A percentile compares a stretch with the other conserved stretches of the same genome.
These are phyloP conservation scores for Drosophila nigricruria DNA, from an alignment of 2,888 invertebrate genomes.

Conservation along the genomic window DNA sequence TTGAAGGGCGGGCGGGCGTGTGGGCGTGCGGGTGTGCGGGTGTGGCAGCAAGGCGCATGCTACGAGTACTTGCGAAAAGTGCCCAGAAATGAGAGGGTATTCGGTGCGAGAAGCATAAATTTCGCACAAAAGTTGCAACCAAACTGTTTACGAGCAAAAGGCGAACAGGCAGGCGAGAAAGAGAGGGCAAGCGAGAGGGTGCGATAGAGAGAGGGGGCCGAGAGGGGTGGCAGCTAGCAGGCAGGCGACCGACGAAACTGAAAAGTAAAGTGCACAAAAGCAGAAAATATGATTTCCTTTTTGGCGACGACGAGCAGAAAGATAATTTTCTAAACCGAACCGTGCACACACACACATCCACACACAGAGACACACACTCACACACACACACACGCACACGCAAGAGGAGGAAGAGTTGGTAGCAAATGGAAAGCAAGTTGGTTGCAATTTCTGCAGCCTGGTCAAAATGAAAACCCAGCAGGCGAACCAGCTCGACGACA, in stretches of 20 bases:
- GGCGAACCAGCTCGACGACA: constrained; percentile 48
- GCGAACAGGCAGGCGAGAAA: constrained; percentile 3
- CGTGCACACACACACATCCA: constrained; percentile 27
- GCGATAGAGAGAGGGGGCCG: neutral
- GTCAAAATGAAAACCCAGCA: constrained; percentile 66
- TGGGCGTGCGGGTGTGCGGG: constrained; percentile 17
- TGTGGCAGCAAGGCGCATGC: constrained; percentile 54
- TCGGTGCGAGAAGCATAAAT: constrained; percentile 76
- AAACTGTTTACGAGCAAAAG: constrained; percentile 77
- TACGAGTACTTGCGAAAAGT: constrained; percentile 72
- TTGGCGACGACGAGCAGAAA: constrained; percentile 82
- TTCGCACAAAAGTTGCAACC: constrained; percentile 82
- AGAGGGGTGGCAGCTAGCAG: constrained; percentile 7
- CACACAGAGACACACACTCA: constrained; percentile 7
- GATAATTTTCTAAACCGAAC: constrained; percentile 82
- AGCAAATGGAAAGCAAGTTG: constrained; percentile 62
- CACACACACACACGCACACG: neutral
- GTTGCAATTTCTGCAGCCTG: constrained; percentile 78
- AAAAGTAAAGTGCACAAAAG: constrained; percentile 83
- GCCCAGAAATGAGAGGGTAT: constrained; percentile 61
- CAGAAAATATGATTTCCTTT: constrained; percentile 85
- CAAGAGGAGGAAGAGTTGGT: constrained; percentile 18
- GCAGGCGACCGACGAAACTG: constrained; percentile 59
- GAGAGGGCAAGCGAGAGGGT: neutral
- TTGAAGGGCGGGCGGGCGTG: constrained; percentile 25